phyloP scores from a whole-genome alignment of 2,888 invertebrate species.

The Cantharis rufa region DNA sequence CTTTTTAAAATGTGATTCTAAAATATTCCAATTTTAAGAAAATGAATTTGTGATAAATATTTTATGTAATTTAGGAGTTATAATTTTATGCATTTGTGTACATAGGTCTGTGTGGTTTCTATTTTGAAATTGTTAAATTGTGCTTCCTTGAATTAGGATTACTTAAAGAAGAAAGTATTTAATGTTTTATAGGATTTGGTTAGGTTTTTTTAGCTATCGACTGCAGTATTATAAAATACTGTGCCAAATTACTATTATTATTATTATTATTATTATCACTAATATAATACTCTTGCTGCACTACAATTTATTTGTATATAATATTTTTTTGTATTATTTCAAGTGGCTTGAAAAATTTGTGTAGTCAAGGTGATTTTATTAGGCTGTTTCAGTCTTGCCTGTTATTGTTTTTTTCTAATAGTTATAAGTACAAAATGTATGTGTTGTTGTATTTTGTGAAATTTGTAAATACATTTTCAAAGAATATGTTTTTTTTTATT shows the following conservation, averaged over 20 bases:
- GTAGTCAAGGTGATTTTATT: constrained; percentile 47
- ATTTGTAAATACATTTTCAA: constrained; percentile 57
- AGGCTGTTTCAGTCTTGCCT: constrained; percentile 57
- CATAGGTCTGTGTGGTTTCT: constrained; percentile 30
- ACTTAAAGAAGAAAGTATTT: constrained; percentile 11
- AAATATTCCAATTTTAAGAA: constrained; percentile 54
- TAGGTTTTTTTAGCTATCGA: constrained; percentile 26
- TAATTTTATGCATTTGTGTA: constrained; percentile 31
- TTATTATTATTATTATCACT: constrained; percentile 28
- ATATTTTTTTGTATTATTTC: constrained; percentile 43
- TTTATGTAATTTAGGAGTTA: constrained; percentile 27
- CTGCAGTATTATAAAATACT: constrained; percentile 50
- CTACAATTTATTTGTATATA: constrained; percentile 25
- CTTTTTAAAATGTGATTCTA: constrained; percentile 54
- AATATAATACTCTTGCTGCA: constrained; percentile 28
- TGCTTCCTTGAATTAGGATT: constrained; percentile 27
- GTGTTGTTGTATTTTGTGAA: constrained; percentile 56
- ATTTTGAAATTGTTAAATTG: constrained; percentile 18
- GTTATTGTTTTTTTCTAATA: constrained; percentile 55
- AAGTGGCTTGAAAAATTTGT: constrained; percentile 47
- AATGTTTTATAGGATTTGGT: constrained; percentile 23
- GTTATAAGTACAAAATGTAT: constrained; percentile 56
- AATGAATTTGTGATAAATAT: constrained; percentile 54
- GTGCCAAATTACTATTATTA: constrained; percentile 47
- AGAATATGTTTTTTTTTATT: constrained; percentile 17